A percentile compares a stretch with the other conserved stretches of the same genome.
These are phyloP conservation scores for Planococcus citri DNA, from an alignment of 1,140 invertebrate genomes.

Conservation along the genomic window DNA sequence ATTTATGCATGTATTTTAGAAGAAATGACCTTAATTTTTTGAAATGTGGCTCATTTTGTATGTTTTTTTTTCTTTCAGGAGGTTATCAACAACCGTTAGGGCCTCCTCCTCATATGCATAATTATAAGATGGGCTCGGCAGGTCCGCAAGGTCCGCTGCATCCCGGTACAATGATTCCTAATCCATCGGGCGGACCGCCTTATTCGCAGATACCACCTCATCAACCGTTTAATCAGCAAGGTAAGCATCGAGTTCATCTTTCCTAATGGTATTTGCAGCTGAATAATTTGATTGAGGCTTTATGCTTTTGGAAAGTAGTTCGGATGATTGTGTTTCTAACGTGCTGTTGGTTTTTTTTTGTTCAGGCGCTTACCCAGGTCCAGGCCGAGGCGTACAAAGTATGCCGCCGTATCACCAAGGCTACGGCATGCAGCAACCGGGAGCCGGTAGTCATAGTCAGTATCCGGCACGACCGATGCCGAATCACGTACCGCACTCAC, in stretches of 20 bases:
- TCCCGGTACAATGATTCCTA: slow-evolving; percentile 28
- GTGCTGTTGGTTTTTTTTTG: background rate
- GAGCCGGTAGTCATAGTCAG: slow-evolving; percentile 37
- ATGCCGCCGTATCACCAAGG: slow-evolving; percentile 37
- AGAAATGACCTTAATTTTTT: too few relatives aligned
- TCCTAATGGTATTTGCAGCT: background rate
- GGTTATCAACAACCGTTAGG: slow-evolving; percentile 49
- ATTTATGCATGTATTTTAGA: too few relatives aligned
- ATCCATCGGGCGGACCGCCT: slow-evolving; percentile 29
- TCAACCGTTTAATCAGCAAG: slow-evolving; percentile 42
- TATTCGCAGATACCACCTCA: slow-evolving; percentile 34
- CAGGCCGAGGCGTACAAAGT: slow-evolving; percentile 5
- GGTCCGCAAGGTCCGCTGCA: slow-evolving; percentile 35
- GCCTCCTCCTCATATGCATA: slow-evolving; percentile 42
- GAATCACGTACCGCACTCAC: slow-evolving; percentile 40
- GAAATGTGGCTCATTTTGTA: background rate
- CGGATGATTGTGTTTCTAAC: background rate
- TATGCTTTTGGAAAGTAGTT: background rate
- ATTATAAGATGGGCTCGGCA: slow-evolving; percentile 40
- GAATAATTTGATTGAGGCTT: background rate
- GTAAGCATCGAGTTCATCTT: too few relatives aligned
- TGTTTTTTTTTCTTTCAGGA: slow-evolving; percentile 31
- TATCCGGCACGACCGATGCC: slow-evolving; percentile 40
- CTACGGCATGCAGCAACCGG: slow-evolving; percentile 35
- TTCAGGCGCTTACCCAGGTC: background rate